Evolutionary conservation across 2,888 invertebrate genomes (phyloP).

Genomic region (Thereva nobilitata): DNA sequence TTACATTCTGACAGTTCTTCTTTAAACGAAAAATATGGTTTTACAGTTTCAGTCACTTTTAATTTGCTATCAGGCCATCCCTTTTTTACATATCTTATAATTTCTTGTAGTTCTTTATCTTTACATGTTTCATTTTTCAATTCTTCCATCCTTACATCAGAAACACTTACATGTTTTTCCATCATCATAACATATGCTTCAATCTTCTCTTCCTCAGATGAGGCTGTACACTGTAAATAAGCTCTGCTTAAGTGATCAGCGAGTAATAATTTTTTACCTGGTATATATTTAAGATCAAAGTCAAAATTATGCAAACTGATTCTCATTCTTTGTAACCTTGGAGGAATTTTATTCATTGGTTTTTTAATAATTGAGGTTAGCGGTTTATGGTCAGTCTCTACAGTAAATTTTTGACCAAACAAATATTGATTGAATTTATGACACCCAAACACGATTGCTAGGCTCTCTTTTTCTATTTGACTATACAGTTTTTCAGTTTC

Average conservation of each 20-base stretch:
- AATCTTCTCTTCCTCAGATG: slow-evolving; percentile 32
- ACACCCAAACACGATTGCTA: slow-evolving; percentile 50
- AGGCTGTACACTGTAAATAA: slow-evolving; percentile 35
- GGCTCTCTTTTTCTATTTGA: slow-evolving; percentile 54
- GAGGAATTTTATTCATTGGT: slow-evolving; percentile 46
- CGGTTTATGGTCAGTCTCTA: slow-evolving; percentile 50
- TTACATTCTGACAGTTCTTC: slow-evolving; percentile 8
- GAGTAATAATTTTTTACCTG: slow-evolving; percentile 46
- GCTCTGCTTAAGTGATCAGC: slow-evolving; percentile 47
- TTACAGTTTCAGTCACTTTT: slow-evolving; percentile 21
- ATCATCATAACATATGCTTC: slow-evolving; percentile 39
- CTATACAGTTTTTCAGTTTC: slow-evolving; percentile 49
- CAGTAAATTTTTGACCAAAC: slow-evolving; percentile 45
- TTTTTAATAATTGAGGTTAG: slow-evolving; percentile 47
- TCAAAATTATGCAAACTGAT: slow-evolving; percentile 47
- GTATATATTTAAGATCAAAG: slow-evolving; percentile 44
- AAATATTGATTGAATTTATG: slow-evolving; percentile 50
- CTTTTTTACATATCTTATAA: slow-evolving; percentile 12
- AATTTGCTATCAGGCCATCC: slow-evolving; percentile 20
- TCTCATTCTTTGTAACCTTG: slow-evolving; percentile 48
- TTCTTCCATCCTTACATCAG: no score
- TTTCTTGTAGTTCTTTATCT: no score
- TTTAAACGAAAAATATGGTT: not conserved
- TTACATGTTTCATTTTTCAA: no score
- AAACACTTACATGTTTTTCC: slow-evolving; percentile 32